A percentile compares a stretch with the other conserved stretches of the same genome.
Conservation (phyloP, 2,797 vertebrate species). For the Carcharodon carcharias region DNA sequence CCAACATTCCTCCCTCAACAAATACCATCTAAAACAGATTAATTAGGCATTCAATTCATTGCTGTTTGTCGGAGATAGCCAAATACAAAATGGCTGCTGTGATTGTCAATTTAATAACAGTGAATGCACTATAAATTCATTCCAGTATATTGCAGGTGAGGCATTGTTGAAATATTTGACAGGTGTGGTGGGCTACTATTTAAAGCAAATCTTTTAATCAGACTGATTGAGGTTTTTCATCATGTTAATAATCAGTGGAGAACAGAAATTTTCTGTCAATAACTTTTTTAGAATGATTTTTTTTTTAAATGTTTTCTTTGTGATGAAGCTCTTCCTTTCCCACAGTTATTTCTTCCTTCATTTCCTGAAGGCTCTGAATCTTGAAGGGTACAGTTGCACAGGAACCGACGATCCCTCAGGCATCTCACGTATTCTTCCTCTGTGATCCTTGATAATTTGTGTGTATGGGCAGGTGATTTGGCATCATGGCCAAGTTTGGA, state of each 20-base stretch:
- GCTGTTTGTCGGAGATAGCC: background rate
- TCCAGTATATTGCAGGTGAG: background rate
- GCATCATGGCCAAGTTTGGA: background rate
- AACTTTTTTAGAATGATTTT: no score
- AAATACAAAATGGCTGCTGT: background rate
- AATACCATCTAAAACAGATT: background rate
- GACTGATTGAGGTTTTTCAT: background rate
- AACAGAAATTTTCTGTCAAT: background rate
- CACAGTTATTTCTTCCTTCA: background rate
- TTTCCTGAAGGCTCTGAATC: background rate
- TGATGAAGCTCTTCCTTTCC: background rate
- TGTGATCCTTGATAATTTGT: background rate
- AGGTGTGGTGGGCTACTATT: background rate
- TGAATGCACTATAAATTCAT: background rate
- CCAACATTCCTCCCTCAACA: background rate
- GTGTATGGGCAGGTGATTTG: background rate
- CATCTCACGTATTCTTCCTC: background rate
- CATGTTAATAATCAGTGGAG: background rate
- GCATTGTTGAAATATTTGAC: background rate
- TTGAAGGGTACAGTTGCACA: background rate
- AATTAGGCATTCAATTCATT: background rate
- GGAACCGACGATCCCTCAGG: background rate
- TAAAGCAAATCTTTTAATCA: background rate
- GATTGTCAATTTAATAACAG: background rate
- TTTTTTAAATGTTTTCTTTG: background rate